Evolutionary conservation across 1,140 invertebrate genomes (phyloP).

Genomic region (Kradibia gibbosae): DNA sequence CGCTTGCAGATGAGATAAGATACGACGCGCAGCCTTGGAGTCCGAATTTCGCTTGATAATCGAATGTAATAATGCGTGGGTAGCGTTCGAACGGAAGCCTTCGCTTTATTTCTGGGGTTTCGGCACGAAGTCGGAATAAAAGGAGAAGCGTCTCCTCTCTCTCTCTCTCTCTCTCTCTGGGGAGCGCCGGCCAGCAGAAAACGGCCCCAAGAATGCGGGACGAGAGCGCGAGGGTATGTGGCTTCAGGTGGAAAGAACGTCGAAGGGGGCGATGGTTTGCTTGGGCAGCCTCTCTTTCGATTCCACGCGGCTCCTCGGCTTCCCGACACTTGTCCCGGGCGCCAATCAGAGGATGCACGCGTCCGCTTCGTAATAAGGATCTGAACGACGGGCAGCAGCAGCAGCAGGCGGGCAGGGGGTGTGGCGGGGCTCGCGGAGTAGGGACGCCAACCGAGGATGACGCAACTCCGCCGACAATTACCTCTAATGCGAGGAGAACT

Average conservation of each 20-base stretch:
- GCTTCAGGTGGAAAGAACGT: constrained; percentile 44
- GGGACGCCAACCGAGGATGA: constrained; percentile 40
- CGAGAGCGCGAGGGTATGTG: neutral
- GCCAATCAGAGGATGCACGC: constrained; percentile 30
- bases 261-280: constrained; percentile 26
- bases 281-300: constrained; percentile 10
- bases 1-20: too few relatives aligned
- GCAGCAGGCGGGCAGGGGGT: constrained; percentile 53
- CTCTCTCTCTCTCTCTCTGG: too few relatives aligned
- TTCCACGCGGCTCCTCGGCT: neutral
- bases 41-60: too few relatives aligned
- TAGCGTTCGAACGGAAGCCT: too few relatives aligned
- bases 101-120: too few relatives aligned
- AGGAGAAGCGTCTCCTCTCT: too few relatives aligned
- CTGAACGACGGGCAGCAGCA: constrained; percentile 53
- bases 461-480: constrained; percentile 51
- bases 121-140: too few relatives aligned
- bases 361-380: constrained; percentile 13
- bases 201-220: neutral
- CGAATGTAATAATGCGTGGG: too few relatives aligned
- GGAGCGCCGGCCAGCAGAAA: too few relatives aligned
- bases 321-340: neutral
- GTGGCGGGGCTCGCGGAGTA: constrained; percentile 12
- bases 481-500: constrained; percentile 45
- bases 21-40: too few relatives aligned